A percentile compares a stretch with the other conserved stretches of the same genome.
phyloP scores from a whole-genome alignment of 53 echinoderm and acorn worm species.

The Luidia sarsii region DNA sequence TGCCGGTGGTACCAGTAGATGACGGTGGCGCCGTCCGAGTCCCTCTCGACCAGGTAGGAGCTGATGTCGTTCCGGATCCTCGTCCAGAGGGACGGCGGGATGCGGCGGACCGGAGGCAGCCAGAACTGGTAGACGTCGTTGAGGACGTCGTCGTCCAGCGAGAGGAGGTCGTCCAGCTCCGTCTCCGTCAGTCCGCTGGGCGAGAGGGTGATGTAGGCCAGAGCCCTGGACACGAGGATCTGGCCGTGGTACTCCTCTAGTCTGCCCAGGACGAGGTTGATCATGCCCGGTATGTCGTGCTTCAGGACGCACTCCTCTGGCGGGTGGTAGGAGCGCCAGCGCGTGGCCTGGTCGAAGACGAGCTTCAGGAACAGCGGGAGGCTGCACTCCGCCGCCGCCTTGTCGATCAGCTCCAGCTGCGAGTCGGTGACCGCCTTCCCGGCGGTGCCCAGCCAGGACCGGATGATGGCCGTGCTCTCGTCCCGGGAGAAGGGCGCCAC shows the following conservation, averaged over 20 bases:
- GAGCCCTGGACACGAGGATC: slow-evolving; percentile 47
- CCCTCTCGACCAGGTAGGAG: slow-evolving; percentile 51
- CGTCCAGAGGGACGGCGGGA: slow-evolving; percentile 63
- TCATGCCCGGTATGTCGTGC: slow-evolving; percentile 23
- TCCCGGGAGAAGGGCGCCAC: slow-evolving; percentile 31
- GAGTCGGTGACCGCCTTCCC: slow-evolving; percentile 14
- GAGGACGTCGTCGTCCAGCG: slow-evolving; percentile 62
- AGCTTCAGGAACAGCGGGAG: slow-evolving; percentile 61
- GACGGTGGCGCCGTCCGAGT: slow-evolving; percentile 56
- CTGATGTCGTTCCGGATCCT: slow-evolving; percentile 52
- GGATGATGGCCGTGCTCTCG: slow-evolving; percentile 2
- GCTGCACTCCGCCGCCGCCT: slow-evolving; percentile 38
- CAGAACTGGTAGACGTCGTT: slow-evolving; percentile 64
- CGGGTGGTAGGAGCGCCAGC: slow-evolving; percentile 51
- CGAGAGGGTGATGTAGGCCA: slow-evolving; percentile 49
- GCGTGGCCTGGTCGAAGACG: slow-evolving; percentile 41
- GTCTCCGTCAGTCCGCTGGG: slow-evolving; percentile 56
- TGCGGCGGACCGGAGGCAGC: slow-evolving; percentile 56
- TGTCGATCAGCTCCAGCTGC: slow-evolving; percentile 30
- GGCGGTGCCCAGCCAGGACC: slow-evolving; percentile 26
- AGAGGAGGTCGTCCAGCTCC: slow-evolving; percentile 56
- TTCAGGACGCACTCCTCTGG: slow-evolving; percentile 27
- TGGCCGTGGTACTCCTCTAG: slow-evolving; percentile 58
- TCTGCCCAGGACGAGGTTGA: slow-evolving; percentile 31
- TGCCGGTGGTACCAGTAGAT: slow-evolving; percentile 63